These are phyloP conservation scores for Hyppa rectilinea DNA, from an alignment of 2,888 invertebrate species.

Conservation along the genomic window DNA sequence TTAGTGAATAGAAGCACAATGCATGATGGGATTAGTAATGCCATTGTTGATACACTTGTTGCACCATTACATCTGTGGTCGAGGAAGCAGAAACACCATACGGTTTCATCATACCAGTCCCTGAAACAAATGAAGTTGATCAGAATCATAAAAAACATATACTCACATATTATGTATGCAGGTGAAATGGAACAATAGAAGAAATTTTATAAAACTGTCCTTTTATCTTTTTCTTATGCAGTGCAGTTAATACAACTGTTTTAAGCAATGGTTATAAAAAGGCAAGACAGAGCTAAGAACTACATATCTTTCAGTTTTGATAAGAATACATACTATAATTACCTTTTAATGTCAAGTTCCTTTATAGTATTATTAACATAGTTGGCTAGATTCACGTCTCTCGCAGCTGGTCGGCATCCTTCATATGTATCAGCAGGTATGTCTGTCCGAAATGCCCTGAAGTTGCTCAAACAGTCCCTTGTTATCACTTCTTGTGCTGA, in stretches of 20 bases:
- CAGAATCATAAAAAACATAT: not conserved
- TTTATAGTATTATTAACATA: conserved; percentile 97
- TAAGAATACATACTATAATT: conserved; percentile 41
- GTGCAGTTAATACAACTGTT: not conserved
- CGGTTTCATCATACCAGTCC: conserved; percentile 94
- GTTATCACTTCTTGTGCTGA: conserved; percentile 95
- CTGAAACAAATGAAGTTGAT: conserved; percentile 86
- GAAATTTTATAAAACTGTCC: not conserved
- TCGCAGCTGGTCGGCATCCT: conserved; percentile 95
- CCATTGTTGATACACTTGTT: conserved; percentile 73
- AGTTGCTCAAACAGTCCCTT: conserved; percentile 95
- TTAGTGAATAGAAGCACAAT: conserved; percentile 70
- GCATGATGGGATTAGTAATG: conserved; percentile 74
- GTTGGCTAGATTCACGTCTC: conserved; percentile 94
- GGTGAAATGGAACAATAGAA: not conserved
- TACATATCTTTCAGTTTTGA: not conserved
- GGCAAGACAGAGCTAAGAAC: not conserved
- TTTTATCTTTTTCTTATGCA: not conserved
- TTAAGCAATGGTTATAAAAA: not conserved
- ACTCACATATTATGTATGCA: not conserved
- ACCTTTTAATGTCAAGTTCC: conserved; percentile 96
- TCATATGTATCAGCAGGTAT: conserved; percentile 98
- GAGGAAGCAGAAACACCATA: conserved; percentile 97
- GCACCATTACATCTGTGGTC: conserved; percentile 96
- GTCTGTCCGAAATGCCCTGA: conserved; percentile 94